Evolutionary conservation across 2,888 invertebrate genomes (phyloP), one percentile per base, ranked within the genome.

Genomic region (Odontocerum albicorne): DNA sequence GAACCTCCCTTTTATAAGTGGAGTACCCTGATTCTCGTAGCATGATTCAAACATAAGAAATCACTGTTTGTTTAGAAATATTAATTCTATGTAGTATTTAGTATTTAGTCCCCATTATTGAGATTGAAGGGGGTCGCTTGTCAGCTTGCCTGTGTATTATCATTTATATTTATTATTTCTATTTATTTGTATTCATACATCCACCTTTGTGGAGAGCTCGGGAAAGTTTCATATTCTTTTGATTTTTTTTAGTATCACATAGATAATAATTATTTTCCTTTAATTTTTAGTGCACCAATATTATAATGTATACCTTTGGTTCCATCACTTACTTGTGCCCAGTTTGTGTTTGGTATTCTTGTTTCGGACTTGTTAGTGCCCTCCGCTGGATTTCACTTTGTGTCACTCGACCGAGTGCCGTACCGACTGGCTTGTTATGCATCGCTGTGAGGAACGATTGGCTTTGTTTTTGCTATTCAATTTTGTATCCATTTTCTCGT

Each of bases 161-260:
- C 20, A 20, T 45, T 59, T 16, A 42, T 55, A 50, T 53, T 49
- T 53, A 39, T 17, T 58, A 22, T 44, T 39, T 45, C 43, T 32
- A 33, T 36, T 38, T 20, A 13, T 22, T 15, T 20, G 36, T 43
- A 49, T 49, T 12, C 32, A 55, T 19, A 21, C 19, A 52, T 58
- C 60, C 60, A 55, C 57, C 44, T n/a, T 15, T 20, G 60, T 60
- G 60, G 60, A 60, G 60, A 60, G 60, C 60, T 60, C 60, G 51
- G 60, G 60, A 60, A 60, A 57, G 57, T 57, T 45, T 16, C 46
- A 27, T 47, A 47, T 55, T 53, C 44, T 27, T 33, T 57, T 33
- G 46, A 21, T 45, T 27, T 46, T 39, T n/a, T n/a, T n/a, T n/a
- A n/a, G n/a, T n/a, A n/a, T n/a, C n/a, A n/a, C n/a, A n/a, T n/a